These are phyloP conservation scores for Orthonyx spaldingii DNA, from an alignment of 2,113 vertebrate genomes.

Conservation along the genomic window DNA sequence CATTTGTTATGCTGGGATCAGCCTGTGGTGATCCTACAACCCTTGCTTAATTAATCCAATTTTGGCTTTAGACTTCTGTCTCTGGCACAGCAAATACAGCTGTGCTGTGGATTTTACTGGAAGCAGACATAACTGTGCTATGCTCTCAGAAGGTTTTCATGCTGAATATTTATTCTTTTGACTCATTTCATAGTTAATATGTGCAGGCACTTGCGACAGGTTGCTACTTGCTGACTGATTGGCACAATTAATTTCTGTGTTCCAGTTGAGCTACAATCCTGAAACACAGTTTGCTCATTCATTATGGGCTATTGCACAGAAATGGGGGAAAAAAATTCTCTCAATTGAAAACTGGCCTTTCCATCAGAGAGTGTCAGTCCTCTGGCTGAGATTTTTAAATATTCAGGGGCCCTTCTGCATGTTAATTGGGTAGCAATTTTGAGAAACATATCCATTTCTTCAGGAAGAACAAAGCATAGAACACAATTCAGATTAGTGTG, in stretches of 20 bases:
- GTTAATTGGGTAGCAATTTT: background rate
- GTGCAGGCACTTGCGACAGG: slow-evolving; percentile 16
- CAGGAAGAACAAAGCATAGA: background rate
- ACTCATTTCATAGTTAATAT: slow-evolving; percentile 41
- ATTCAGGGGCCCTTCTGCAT: background rate
- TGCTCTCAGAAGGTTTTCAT: background rate
- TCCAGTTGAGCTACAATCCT: slow-evolving; percentile 21
- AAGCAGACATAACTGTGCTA: background rate
- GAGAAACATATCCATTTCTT: background rate
- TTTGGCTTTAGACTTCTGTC: slow-evolving; percentile 26
- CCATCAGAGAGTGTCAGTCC: background rate
- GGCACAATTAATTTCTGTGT: slow-evolving; percentile 52
- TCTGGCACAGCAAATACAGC: slow-evolving; percentile 11
- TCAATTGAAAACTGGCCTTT: slow-evolving; percentile 29
- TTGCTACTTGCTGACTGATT: slow-evolving; percentile 49
- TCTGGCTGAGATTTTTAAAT: background rate
- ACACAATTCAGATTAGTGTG: background rate
- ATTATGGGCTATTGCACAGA: background rate
- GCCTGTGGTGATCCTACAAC: slow-evolving; percentile 3
- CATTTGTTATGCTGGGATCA: slow-evolving; percentile 21
- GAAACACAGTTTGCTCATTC: slow-evolving; percentile 27
- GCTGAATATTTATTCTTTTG: slow-evolving; percentile 41
- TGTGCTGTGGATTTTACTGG: background rate
- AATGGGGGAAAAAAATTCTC: background rate
- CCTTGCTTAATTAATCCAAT: slow-evolving; percentile 42